A percentile compares a stretch with the other conserved stretches of the same genome.
These are phyloP conservation scores for Trachymyrmex cornetzi DNA, from an alignment of 1,140 invertebrate species.

Conservation along the genomic window DNA sequence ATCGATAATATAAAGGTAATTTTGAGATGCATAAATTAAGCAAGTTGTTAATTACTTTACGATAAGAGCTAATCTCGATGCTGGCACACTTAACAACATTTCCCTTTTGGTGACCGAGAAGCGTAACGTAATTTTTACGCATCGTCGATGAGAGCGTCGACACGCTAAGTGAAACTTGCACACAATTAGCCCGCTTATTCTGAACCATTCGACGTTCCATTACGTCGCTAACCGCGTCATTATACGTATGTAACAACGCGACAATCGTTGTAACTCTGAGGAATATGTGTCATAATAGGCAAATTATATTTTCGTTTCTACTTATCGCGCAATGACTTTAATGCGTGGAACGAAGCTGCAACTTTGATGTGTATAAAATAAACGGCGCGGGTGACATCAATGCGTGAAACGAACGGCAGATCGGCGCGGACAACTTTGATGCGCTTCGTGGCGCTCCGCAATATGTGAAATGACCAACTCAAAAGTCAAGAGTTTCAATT, in stretches of 20 bases:
- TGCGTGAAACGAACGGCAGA: not conserved
- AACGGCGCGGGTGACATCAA: not conserved
- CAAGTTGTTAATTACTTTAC: slow-evolving; percentile 63
- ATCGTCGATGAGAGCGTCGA: slow-evolving; percentile 43
- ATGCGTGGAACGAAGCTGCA: not conserved
- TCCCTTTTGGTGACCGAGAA: slow-evolving; percentile 74
- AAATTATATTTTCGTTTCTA: slow-evolving; percentile 12
- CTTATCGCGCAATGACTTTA: not conserved
- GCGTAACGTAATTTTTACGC: slow-evolving; percentile 75
- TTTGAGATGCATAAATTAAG: slow-evolving; percentile 15
- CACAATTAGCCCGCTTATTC: slow-evolving; percentile 80
- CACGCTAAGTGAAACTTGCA: slow-evolving; percentile 50
- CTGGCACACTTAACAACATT: slow-evolving; percentile 60
- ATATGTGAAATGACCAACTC: no score
- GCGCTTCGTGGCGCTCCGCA: no score
- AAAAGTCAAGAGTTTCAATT: no score
- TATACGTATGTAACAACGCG: not conserved
- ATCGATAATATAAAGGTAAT: slow-evolving; percentile 1
- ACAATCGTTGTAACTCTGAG: not conserved
- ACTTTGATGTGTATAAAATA: not conserved
- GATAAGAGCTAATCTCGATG: slow-evolving; percentile 67
- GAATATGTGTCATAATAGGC: not conserved
- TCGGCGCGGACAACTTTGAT: not conserved
- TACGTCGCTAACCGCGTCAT: slow-evolving; percentile 63
- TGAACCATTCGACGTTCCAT: slow-evolving; percentile 80